Conservation (phyloP, 2,797 vertebrate species). For the Yasuhikotakia modesta region DNA sequence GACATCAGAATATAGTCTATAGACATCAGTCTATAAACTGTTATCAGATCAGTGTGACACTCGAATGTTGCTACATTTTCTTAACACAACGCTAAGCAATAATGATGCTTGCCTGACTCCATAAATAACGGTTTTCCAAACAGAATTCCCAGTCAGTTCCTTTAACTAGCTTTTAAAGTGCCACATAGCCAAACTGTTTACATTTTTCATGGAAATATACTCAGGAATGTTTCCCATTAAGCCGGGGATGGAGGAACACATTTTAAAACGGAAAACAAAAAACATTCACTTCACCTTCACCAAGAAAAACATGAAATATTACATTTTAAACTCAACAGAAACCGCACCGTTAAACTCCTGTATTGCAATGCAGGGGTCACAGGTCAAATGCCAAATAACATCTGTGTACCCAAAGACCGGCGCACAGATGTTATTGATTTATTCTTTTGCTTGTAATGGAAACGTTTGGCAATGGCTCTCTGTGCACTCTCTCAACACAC, state of each 20-base stretch:
- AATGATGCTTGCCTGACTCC: no score
- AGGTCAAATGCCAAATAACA: neutral
- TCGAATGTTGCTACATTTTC: neutral
- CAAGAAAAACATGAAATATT: neutral
- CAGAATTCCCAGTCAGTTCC: no score
- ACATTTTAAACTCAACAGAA: neutral
- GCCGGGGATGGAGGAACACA: no score
- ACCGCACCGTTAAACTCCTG: neutral
- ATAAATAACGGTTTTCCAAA: no score
- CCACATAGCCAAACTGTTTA: neutral
- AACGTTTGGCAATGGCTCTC: slow-evolving; percentile 7
- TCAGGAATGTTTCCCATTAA: no score
- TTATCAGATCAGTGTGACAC: no score
- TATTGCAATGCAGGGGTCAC: neutral
- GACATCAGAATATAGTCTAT: no score
- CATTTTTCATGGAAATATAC: neutral
- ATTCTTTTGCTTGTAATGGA: neutral
- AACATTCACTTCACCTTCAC: neutral
- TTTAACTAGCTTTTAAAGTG: neutral
- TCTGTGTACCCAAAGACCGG: neutral
- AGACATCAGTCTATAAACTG: no score
- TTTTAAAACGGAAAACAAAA: neutral
- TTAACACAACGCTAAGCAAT: no score
- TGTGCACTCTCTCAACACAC: neutral
- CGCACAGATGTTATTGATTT: slow-evolving; percentile 7